Conservation (phyloP, 1,140 invertebrate species). For the Lysiphlebus fabarum region DNA sequence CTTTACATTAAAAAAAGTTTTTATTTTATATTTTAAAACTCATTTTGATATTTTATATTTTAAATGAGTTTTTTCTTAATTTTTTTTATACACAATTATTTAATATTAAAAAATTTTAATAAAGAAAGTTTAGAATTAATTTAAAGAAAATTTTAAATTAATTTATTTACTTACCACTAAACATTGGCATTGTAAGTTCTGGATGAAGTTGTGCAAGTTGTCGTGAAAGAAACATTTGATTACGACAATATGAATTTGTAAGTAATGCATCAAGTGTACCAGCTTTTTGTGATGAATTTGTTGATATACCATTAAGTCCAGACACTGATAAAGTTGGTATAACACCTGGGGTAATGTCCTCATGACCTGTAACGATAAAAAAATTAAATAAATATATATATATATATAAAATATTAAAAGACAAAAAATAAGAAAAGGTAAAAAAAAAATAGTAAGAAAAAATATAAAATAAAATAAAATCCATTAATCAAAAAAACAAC, state of each 20-base stretch:
- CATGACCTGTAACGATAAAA: no score
- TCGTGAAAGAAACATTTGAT: slow-evolving; percentile 86
- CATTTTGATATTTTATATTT: no score
- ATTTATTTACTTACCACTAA: slow-evolving; percentile 76
- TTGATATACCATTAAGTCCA: slow-evolving; percentile 22
- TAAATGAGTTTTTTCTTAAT: no score
- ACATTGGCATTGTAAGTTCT: slow-evolving; percentile 98
- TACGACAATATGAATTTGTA: slow-evolving; percentile 83
- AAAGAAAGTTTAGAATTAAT: not conserved
- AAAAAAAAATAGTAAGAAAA: no score
- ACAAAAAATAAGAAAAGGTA: no score
- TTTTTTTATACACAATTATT: no score
- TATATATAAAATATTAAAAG: not conserved
- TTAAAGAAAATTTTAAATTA: not conserved
- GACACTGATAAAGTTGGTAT: not conserved
- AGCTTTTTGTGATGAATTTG: slow-evolving; percentile 45
- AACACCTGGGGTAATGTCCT: no score
- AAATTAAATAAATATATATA: no score
- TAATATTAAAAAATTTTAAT: not conserved
- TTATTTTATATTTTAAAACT: no score
- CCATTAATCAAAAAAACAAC: slow-evolving; percentile 10
- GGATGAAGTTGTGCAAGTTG: slow-evolving; percentile 92
- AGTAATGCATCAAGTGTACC: slow-evolving; percentile 80
- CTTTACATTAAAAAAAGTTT: no score
- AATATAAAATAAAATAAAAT: no score